These are phyloP conservation scores for Sakesphorus luctuosus DNA, from an alignment of 2,113 vertebrate genomes.

Conservation along the genomic window DNA sequence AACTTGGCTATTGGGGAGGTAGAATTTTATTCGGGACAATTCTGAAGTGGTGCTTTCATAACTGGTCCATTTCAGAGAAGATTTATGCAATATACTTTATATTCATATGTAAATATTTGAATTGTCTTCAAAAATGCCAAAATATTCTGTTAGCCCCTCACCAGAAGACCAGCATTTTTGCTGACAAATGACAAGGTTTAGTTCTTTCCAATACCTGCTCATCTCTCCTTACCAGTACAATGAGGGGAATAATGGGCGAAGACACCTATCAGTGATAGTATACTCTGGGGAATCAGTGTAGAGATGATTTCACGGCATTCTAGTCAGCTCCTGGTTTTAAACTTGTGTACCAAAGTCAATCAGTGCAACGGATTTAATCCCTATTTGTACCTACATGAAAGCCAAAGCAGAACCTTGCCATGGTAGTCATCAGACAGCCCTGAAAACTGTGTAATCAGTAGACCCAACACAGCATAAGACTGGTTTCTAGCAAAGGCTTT, in stretches of 20 bases:
- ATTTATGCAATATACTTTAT: not conserved
- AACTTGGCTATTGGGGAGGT: not conserved
- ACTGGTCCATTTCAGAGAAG: not conserved
- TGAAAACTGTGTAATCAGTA: not conserved
- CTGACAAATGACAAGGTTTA: not conserved
- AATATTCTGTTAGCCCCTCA: not conserved
- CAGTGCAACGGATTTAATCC: not conserved
- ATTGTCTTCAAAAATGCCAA: not conserved
- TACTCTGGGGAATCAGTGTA: not conserved
- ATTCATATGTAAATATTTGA: not conserved
- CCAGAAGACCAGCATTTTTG: not conserved
- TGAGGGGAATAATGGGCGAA: not conserved
- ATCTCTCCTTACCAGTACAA: not conserved
- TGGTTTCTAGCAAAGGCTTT: not conserved
- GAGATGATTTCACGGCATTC: not conserved
- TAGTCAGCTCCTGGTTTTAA: not conserved
- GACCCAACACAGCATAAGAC: not conserved
- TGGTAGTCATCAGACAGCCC: not conserved
- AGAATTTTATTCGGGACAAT: not conserved
- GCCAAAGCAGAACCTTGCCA: not conserved
- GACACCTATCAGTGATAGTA: not conserved
- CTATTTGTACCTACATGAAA: not conserved
- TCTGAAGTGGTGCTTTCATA: not conserved
- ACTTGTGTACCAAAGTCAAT: not conserved
- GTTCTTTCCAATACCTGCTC: not conserved